Evolutionary conservation across 2,113 vertebrate genomes (phyloP).

Genomic region (Phocoena sinus): DNA sequence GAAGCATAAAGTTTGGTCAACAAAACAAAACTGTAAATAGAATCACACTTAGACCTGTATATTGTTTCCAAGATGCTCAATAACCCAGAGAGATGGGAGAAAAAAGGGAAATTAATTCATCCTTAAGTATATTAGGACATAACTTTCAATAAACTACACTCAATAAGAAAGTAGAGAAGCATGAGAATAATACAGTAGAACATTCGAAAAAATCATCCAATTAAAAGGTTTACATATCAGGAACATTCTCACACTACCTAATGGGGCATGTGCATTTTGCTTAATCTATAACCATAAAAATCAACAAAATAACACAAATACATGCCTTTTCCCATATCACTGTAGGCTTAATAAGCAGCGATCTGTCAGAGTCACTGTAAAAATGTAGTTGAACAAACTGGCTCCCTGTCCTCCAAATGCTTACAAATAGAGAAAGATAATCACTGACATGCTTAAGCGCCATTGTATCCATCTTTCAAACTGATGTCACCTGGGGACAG

Average conservation of each 20-base stretch:
- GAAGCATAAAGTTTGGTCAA: background rate
- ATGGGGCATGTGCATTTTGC: background rate
- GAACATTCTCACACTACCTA: background rate
- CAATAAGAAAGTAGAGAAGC: background rate
- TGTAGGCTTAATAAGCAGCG: background rate
- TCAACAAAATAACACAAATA: background rate
- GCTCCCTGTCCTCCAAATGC: background rate
- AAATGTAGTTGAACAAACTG: background rate
- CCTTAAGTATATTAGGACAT: background rate
- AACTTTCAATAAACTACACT: background rate
- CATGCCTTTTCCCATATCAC: background rate
- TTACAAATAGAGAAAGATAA: background rate
- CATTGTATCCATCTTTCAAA: background rate
- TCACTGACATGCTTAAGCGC: background rate
- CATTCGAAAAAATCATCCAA: background rate
- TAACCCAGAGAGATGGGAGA: background rate
- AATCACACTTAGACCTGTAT: background rate
- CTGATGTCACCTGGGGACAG: background rate
- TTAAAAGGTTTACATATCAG: background rate
- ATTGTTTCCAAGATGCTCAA: background rate
- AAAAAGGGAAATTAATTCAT: background rate
- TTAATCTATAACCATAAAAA: background rate
- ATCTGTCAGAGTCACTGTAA: background rate
- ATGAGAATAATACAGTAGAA: background rate
- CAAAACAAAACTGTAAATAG: background rate